Evolutionary conservation across 2,113 vertebrate genomes (phyloP), one percentile per base, ranked within the genome.

Genomic region (Sceloporus undulatus): DNA sequence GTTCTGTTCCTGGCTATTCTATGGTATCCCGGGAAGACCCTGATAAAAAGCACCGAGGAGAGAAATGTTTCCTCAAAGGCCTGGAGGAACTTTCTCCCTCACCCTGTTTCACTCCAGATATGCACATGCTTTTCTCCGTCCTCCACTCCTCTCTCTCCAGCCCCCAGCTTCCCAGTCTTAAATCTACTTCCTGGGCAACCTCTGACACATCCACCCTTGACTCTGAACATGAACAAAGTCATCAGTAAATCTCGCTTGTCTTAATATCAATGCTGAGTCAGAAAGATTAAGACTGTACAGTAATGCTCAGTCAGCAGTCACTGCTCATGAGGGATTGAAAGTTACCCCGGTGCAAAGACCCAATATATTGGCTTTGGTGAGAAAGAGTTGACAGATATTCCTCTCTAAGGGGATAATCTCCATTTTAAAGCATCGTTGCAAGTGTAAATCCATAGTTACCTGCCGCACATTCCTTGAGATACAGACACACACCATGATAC

Each of bases 211-310:
- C 5, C 8, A 86, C 23, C 42, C n/a, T 11, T 1, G 54, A n/a
- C n/a, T 0, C 0, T 77, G 29, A 21, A n/a, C 79, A 74, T 0
- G 38, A 23, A 40, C 48, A n/a, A 23, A 88, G n/a, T 21, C 77
- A 83, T 0, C 0, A 0, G 14, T 70, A 70, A 65, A 70, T 0
- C 5, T 81, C 81, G 23, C 42, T 8, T n/a, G 38, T 38, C 0
- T 9, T 56, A 6, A 56, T 65, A 70, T 18, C 65, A 16, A 19
- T 40, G 71, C 87, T 77, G 80, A 87, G 38, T 81, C 68, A 62
- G 68, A 74, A n/a, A 56, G 68, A 74, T 10, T 62, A 27, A 11
- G 29, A 84, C 4, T 29, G 34, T 14, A 16, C 19, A 42, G 7
- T 73, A 13, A 21, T 48, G 25, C 79, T 75, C 29, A n/a, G 54